Percentiles rank a stretch among this genome's conserved stretches.
Evolutionary conservation across 30 jellyfish, hydroid and myxozoan genomes (phyloP).

Genomic region (Phacellophora camtschatica): DNA sequence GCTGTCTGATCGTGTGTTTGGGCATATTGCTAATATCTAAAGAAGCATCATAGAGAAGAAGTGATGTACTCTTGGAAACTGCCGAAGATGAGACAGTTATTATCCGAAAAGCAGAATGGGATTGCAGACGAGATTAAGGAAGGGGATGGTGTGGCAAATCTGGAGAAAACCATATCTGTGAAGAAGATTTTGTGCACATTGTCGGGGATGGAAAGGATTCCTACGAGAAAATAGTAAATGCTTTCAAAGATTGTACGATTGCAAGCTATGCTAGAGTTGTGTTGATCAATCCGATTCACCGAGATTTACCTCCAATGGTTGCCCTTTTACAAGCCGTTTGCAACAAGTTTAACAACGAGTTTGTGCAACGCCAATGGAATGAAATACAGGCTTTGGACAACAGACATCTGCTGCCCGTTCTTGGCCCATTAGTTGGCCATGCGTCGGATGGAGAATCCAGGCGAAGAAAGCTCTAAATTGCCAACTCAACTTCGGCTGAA

Average conservation of each 20-base stretch:
- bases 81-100: conserved; percentile 28
- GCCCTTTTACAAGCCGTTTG: conserved; percentile 12
- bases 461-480: neutral
- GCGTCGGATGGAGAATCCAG: conserved; percentile 12
- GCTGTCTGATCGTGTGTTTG: neutral
- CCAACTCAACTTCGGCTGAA: neutral
- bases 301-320: conserved; percentile 12
- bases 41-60: neutral
- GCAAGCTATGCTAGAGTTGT: conserved; percentile 19
- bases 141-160: conserved; percentile 50
- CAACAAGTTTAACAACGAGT: neutral
- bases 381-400: neutral
- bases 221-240: conserved; percentile 2
- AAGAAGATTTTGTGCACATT: neutral
- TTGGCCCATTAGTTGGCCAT: conserved; percentile 24
- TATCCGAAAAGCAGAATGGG: conserved; percentile 1
- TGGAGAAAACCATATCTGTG: conserved; percentile 7
- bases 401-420: conserved; percentile 1
- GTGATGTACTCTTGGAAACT: neutral
- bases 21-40: neutral
- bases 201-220: conserved; percentile 24
- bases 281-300: conserved; percentile 32
- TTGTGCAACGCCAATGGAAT: conserved; percentile 5
- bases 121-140: conserved; percentile 2
- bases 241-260: neutral